Evolutionary conservation across 2,113 vertebrate species (phyloP).

Genomic region (Dinomys branickii): DNA sequence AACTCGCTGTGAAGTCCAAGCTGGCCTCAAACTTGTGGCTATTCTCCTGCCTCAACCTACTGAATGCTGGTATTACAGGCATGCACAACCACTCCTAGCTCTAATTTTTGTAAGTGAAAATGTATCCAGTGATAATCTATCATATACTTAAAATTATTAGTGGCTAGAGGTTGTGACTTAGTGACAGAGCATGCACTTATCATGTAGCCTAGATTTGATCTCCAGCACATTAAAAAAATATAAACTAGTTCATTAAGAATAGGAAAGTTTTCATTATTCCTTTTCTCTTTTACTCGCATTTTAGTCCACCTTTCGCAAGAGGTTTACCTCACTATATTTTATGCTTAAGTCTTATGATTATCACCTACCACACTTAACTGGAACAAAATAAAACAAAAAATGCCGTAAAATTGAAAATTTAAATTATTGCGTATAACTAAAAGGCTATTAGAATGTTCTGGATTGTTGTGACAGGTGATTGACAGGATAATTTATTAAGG

Average conservation of each 20-base stretch:
- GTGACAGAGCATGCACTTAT: background rate
- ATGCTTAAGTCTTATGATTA: background rate
- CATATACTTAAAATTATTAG: background rate
- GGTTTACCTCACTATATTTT: background rate
- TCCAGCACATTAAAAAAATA: background rate
- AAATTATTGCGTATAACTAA: background rate
- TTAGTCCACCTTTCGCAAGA: background rate
- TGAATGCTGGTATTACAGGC: no score
- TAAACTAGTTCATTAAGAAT: background rate
- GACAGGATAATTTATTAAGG: background rate
- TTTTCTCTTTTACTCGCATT: background rate
- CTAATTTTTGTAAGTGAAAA: slow-evolving; percentile 26
- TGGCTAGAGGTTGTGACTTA: background rate
- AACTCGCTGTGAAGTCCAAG: no score
- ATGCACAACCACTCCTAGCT: background rate
- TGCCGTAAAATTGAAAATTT: slow-evolving; percentile 14
- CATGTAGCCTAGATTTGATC: background rate
- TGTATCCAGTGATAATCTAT: background rate
- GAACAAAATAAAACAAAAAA: background rate
- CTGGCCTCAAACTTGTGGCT: no score
- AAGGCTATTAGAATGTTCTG: background rate
- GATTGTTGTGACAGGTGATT: background rate
- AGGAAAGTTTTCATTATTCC: background rate
- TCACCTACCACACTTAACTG: background rate
- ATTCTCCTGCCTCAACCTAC: no score